phyloP scores from a whole-genome alignment of 2,888 invertebrate species.

The Endotricha flammealis region DNA sequence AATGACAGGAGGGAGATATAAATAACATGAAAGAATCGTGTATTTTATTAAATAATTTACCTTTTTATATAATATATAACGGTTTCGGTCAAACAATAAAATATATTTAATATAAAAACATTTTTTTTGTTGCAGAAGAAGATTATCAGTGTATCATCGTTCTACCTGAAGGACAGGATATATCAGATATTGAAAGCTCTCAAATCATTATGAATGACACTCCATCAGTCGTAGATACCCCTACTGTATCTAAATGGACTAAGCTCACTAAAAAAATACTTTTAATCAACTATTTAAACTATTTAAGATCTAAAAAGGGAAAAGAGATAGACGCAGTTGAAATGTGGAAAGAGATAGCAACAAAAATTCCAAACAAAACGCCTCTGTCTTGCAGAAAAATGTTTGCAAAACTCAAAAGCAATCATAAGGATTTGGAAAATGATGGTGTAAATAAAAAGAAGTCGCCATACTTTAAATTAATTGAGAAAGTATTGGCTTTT shows the following conservation, averaged over 20 bases:
- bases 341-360: conserved; percentile 56
- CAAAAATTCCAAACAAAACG: conserved; percentile 42
- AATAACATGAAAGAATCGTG: too few relatives aligned
- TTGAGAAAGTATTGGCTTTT: conserved; percentile 45
- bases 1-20: too few relatives aligned
- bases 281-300: conserved; percentile 50
- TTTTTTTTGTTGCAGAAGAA: conserved; percentile 44
- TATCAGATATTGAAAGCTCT: conserved; percentile 35
- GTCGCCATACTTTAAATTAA: conserved; percentile 32
- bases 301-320: conserved; percentile 42
- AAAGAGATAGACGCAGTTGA: conserved; percentile 43
- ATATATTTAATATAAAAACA: too few relatives aligned
- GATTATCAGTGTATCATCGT: conserved; percentile 68
- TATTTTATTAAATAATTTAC: too few relatives aligned
- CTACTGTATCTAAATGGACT: conserved; percentile 61
- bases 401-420: conserved; percentile 46
- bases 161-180: conserved; percentile 57
- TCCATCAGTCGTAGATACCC: conserved; percentile 10
- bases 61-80: too few relatives aligned
- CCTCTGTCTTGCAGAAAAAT: conserved; percentile 48
- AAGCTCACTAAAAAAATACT: conserved; percentile 47
- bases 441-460: conserved; percentile 28
- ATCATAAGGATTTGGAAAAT: conserved; percentile 26
- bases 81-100: too few relatives aligned
- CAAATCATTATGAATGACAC: conserved; percentile 32